Conservation (phyloP, 2,888 invertebrate species). For the Macrosoma leucophasiata region DNA sequence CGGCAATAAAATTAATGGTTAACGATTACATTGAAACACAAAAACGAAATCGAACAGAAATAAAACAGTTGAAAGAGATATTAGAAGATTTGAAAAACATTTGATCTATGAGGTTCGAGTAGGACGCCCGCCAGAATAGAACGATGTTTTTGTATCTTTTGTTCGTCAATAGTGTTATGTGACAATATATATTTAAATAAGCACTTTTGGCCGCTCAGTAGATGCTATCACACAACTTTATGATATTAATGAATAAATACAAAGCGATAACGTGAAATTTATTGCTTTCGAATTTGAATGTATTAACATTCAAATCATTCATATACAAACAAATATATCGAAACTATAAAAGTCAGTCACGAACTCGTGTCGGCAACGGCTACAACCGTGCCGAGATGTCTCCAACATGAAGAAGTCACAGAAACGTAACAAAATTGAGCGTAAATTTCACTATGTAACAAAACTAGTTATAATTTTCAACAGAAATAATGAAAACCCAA, state of each 20-base stretch:
- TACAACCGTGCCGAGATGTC: too few species aligned
- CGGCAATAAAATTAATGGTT: conserved; percentile 31
- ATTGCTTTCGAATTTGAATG: conserved; percentile 14
- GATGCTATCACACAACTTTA: conserved; percentile 15
- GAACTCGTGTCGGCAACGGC: conserved; percentile 5
- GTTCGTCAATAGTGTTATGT: too few species aligned
- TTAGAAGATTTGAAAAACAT: conserved; percentile 8
- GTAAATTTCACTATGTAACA: too few species aligned
- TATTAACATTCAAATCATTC: conserved; percentile 2
- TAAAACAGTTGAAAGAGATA: conserved; percentile 2
- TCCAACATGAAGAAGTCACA: too few species aligned
- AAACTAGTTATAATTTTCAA: too few species aligned
- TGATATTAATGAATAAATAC: conserved; percentile 14
- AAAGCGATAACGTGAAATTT: conserved; percentile 10
- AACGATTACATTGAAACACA: conserved; percentile 15
- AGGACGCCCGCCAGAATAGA: too few species aligned
- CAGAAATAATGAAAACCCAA: too few species aligned
- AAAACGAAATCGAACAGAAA: conserved; percentile 8
- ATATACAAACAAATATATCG: conserved; percentile 3
- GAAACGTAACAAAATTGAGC: too few species aligned
- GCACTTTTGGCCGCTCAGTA: conserved; percentile 9
- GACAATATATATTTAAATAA: conserved; percentile 9
- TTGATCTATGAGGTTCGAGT: too few species aligned
- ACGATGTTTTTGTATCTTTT: too few species aligned
- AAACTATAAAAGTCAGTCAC: not conserved